A percentile compares a stretch with the other conserved stretches of the same genome.
Evolutionary conservation across 2,113 vertebrate species (phyloP).

Genomic region (Vidua chalybeata): DNA sequence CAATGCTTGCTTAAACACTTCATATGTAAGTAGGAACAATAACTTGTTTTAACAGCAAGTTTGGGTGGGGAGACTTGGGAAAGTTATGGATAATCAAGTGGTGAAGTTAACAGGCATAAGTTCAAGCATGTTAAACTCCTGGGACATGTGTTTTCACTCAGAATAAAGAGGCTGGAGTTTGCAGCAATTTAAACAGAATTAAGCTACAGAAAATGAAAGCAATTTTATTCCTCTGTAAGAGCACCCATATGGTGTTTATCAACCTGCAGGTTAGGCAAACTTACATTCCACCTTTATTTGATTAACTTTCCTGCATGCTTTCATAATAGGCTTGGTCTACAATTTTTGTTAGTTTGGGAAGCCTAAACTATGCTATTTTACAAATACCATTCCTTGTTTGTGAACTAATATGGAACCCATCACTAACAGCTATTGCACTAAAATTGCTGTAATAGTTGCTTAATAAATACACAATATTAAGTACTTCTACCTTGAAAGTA

Average conservation of each 20-base stretch:
- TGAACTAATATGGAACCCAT: neutral
- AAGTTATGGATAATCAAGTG: slow-evolving; percentile 26
- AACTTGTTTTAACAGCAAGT: neutral
- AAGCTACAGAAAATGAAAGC: slow-evolving; percentile 49
- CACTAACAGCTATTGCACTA: neutral
- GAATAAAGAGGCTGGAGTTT: slow-evolving; percentile 34
- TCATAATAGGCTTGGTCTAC: neutral
- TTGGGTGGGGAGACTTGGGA: neutral
- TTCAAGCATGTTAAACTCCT: slow-evolving; percentile 24
- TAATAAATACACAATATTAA: neutral
- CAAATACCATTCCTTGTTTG: neutral
- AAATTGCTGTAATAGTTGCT: neutral
- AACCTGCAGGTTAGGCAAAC: neutral
- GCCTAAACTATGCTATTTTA: neutral
- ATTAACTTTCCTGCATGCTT: slow-evolving; percentile 33
- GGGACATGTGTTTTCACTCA: slow-evolving; percentile 59
- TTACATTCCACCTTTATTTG: slow-evolving; percentile 47
- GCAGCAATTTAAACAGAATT: slow-evolving; percentile 60
- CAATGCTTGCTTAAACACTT: neutral
- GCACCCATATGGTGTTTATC: slow-evolving; percentile 35
- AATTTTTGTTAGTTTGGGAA: neutral
- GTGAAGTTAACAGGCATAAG: slow-evolving; percentile 27
- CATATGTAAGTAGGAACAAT: neutral
- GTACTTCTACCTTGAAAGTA: neutral
- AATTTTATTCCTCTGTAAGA: slow-evolving; percentile 15